Evolutionary conservation across 2,113 vertebrate species (phyloP).

Genomic region (Phylloscopus whistleri): DNA sequence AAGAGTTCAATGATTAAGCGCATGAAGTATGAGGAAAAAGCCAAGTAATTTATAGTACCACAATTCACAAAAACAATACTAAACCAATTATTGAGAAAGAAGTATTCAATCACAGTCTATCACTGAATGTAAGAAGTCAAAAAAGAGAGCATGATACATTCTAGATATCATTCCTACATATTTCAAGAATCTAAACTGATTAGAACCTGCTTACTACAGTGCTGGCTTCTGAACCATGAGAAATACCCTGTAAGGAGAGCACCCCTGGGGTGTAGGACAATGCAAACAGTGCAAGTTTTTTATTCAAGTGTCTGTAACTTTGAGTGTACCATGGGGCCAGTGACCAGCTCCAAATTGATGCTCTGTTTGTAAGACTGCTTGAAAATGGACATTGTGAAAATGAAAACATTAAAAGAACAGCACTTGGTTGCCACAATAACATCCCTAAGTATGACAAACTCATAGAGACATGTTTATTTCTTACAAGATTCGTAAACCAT

Average conservation of each 20-base stretch:
- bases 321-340: background rate
- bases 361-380: background rate
- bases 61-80: background rate
- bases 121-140: background rate
- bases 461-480: background rate
- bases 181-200: background rate
- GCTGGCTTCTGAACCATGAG: background rate
- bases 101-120: background rate
- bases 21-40: background rate
- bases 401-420: background rate
- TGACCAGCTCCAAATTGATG: background rate
- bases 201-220: background rate
- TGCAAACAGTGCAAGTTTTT: background rate
- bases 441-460: background rate
- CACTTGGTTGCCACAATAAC: background rate
- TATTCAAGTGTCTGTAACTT: background rate
- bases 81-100: background rate
- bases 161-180: background rate
- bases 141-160: background rate
- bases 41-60: background rate
- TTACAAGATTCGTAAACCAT: background rate
- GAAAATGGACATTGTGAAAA: background rate
- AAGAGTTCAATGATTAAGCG: slow-evolving; percentile 12
- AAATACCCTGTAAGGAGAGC: background rate
- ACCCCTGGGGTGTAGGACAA: background rate